Evolutionary conservation across 2,113 vertebrate genomes (phyloP).

Genomic region (Myotis davidii): DNA sequence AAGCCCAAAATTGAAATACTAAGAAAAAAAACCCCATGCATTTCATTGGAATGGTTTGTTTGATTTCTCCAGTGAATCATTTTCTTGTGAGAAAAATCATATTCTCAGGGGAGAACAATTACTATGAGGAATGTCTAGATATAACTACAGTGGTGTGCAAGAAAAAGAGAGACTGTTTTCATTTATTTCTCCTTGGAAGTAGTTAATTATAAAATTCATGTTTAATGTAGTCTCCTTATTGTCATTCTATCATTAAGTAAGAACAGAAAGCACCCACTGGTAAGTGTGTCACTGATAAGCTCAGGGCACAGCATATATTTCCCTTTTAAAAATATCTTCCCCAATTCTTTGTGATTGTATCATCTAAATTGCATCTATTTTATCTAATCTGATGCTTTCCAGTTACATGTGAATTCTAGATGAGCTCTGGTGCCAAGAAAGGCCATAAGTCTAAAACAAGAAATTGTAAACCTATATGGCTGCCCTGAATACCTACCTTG

Average conservation of each 20-base stretch:
- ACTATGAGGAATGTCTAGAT: background rate
- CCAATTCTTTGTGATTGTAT: background rate
- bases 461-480: background rate
- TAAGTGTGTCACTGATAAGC: background rate
- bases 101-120: background rate
- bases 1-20: background rate
- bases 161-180: background rate
- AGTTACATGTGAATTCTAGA: background rate
- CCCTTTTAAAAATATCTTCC: background rate
- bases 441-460: background rate
- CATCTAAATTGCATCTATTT: background rate
- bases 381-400: background rate
- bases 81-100: slow-evolving; percentile 2
- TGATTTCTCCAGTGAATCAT: background rate
- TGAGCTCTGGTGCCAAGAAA: background rate
- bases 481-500: background rate
- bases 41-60: background rate
- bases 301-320: background rate
- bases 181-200: slow-evolving; percentile 31
- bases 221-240: background rate
- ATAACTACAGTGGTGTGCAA: background rate
- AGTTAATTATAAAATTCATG: slow-evolving; percentile 5
- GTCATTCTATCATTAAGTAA: background rate
- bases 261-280: background rate
- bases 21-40: background rate